Conservation (phyloP, 2,888 invertebrate species). For the Cinara cedri region DNA sequence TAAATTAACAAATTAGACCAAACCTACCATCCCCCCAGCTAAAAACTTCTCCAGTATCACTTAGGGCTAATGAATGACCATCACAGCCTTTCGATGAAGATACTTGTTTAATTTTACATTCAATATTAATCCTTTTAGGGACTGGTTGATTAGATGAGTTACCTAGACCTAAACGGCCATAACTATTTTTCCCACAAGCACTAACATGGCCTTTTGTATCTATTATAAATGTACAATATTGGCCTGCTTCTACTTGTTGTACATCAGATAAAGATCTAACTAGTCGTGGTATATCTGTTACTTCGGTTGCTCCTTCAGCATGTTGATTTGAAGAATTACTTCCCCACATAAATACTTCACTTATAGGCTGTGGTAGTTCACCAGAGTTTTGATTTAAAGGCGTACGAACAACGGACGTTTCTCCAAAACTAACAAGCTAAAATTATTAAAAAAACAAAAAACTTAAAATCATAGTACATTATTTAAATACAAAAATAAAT, state of each 20-base stretch:
- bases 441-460: constrained; percentile 13
- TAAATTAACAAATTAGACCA: background rate
- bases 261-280: constrained; percentile 68
- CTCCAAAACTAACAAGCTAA: constrained; percentile 54
- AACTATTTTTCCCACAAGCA: constrained; percentile 71
- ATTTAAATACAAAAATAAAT: background rate
- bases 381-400: constrained; percentile 57
- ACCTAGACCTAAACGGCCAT: constrained; percentile 70
- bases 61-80: constrained; percentile 68
- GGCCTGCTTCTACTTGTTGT: constrained; percentile 71
- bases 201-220: constrained; percentile 68
- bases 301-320: constrained; percentile 69
- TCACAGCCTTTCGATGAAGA: constrained; percentile 69
- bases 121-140: constrained; percentile 67
- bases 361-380: constrained; percentile 62
- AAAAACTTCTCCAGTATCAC: constrained; percentile 66
- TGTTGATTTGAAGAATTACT: constrained; percentile 72
- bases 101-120: constrained; percentile 65
- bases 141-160: constrained; percentile 69
- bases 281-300: constrained; percentile 67
- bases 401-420: constrained; percentile 53
- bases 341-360: constrained; percentile 71
- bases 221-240: constrained; percentile 71
- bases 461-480: background rate
- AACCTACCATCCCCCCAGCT: constrained; percentile 67